These are phyloP conservation scores for Rhaphigaster nebulosa DNA, from an alignment of 2,888 invertebrate species.

Conservation along the genomic window DNA sequence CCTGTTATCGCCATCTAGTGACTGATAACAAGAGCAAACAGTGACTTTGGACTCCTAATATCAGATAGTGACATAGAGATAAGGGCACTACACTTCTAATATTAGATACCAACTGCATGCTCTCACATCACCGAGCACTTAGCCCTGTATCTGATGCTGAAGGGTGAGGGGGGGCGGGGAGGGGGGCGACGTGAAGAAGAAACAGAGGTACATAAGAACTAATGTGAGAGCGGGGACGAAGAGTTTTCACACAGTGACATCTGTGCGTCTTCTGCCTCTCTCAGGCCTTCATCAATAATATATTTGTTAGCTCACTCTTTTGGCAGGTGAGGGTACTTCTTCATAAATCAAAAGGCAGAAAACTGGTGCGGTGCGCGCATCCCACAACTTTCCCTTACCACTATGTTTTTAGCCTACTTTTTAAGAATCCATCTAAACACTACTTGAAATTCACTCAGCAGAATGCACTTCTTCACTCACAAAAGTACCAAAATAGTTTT, in stretches of 20 bases:
- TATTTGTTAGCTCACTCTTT: not conserved
- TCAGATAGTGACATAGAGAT: not conserved
- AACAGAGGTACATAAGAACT: slow-evolving; percentile 25
- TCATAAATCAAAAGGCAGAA: too few relatives aligned
- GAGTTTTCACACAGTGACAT: slow-evolving; percentile 22
- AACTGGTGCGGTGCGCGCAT: too few relatives aligned
- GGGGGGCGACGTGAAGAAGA: not conserved
- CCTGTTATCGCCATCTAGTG: too few relatives aligned
- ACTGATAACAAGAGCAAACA: not conserved
- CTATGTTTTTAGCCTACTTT: too few relatives aligned
- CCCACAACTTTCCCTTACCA: too few relatives aligned
- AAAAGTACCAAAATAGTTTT: too few relatives aligned
- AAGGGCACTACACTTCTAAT: too few relatives aligned
- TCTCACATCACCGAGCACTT: not conserved
- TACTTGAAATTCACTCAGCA: too few relatives aligned
- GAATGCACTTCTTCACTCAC: too few relatives aligned
- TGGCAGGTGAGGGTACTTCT: not conserved
- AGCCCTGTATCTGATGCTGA: not conserved
- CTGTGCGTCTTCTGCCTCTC: not conserved
- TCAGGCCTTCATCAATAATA: not conserved
- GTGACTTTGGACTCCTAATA: not conserved
- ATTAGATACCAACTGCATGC: not conserved
- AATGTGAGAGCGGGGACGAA: not conserved
- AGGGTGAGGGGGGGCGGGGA: not conserved
- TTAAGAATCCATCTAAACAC: too few relatives aligned